These are phyloP conservation scores for Peromyscus eremicus DNA, from an alignment of 2,797 vertebrate species.

Conservation along the genomic window DNA sequence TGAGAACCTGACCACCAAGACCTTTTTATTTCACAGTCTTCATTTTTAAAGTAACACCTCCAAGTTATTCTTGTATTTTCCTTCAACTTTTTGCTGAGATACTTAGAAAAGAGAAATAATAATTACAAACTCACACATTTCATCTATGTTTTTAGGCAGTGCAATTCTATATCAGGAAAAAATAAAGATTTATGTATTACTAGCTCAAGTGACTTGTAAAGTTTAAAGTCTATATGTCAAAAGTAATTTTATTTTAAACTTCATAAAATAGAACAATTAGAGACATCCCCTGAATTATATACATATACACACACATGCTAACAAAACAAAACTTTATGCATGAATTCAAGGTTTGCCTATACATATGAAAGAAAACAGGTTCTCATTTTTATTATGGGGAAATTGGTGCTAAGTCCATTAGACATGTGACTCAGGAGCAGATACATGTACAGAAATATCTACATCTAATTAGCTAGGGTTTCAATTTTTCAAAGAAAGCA, in stretches of 20 bases:
- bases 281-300: neutral
- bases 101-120: slow-evolving; percentile 39
- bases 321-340: neutral
- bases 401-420: neutral
- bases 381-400: slow-evolving; percentile 11
- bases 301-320: neutral
- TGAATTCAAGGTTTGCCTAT: slow-evolving; percentile 13
- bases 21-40: neutral
- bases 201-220: slow-evolving; percentile 59
- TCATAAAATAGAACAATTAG: neutral
- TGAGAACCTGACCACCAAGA: neutral
- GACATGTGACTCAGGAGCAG: neutral
- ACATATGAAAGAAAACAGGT: slow-evolving; percentile 14
- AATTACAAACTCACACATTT: neutral
- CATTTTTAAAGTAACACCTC: slow-evolving; percentile 3
- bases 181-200: neutral
- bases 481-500: slow-evolving; percentile 20
- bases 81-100: neutral
- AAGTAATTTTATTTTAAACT: neutral
- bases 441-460: neutral
- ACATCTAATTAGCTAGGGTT: neutral
- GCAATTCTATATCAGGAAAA: neutral
- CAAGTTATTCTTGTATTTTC: neutral
- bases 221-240: slow-evolving; percentile 41
- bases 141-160: neutral